phyloP scores from a whole-genome alignment of 2,113 vertebrate species.

The Actenoides hombroni region DNA sequence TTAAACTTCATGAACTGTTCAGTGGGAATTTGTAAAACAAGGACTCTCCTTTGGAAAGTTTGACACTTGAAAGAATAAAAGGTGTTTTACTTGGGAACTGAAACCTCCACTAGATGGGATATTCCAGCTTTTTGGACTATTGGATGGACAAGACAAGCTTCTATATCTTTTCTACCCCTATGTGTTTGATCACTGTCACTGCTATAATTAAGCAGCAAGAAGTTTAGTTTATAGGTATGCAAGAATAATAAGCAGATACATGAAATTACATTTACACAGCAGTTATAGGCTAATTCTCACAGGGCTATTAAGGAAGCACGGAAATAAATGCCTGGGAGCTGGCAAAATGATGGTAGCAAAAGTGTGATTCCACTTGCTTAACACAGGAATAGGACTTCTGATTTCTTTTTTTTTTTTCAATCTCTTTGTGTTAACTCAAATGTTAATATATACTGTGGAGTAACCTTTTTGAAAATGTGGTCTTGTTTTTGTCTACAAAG shows the following conservation, averaged over 20 bases:
- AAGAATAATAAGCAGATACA: neutral
- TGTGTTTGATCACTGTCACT: neutral
- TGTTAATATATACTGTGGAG: neutral
- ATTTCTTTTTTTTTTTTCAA: neutral
- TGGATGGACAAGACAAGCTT: neutral
- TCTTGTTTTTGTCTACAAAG: constrained; percentile 1
- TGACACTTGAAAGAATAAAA: neutral
- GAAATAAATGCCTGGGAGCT: neutral
- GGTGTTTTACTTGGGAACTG: neutral
- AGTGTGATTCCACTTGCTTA: neutral
- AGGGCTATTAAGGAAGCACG: neutral
- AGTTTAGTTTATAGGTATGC: neutral
- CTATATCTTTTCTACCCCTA: neutral
- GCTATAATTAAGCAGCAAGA: neutral
- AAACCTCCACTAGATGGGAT: neutral
- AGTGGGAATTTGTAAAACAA: neutral
- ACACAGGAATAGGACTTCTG: neutral
- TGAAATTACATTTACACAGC: neutral
- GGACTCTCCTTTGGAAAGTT: neutral
- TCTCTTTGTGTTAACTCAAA: neutral
- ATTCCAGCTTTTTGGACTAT: neutral
- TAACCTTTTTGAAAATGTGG: neutral
- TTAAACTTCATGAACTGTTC: neutral
- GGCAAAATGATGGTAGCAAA: neutral
- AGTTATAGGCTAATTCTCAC: neutral